Evolutionary conservation across 2,113 vertebrate species (phyloP).

Genomic region (Equus quagga): DNA sequence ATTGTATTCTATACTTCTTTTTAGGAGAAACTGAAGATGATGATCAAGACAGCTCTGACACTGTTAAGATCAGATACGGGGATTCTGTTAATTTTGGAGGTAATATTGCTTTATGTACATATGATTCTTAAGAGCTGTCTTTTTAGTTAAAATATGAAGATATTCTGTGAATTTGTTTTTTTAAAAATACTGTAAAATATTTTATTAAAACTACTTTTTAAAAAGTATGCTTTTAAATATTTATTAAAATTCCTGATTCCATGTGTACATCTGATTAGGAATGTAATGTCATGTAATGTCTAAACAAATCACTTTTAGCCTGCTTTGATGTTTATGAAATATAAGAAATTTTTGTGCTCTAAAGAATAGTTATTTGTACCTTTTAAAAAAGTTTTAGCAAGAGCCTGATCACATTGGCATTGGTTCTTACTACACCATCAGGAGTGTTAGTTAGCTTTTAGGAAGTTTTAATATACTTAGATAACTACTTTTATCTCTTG

Average conservation of each 20-base stretch:
- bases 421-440: background rate
- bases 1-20: background rate
- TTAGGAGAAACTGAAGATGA: conserved; percentile 75
- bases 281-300: background rate
- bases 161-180: conserved; percentile 1
- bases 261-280: background rate
- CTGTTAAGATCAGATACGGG: conserved; percentile 5
- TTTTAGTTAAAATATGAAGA: conserved; percentile 49
- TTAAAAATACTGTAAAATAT: background rate
- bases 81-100: conserved; percentile 66
- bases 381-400: conserved; percentile 22
- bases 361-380: conserved; percentile 22
- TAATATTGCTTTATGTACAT: conserved; percentile 43
- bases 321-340: conserved; percentile 26
- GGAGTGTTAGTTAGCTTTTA: background rate
- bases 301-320: conserved; percentile 25
- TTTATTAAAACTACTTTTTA: background rate
- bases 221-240: background rate
- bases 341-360: conserved; percentile 19
- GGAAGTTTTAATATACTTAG: conserved; percentile 30
- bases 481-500: background rate
- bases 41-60: conserved; percentile 51
- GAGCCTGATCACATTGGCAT: conserved; percentile 51
- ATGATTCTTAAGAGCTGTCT: background rate
- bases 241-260: conserved; percentile 43